A percentile compares a stretch with the other conserved stretches of the same genome.
These are phyloP conservation scores for Cheilosia grossa DNA, from an alignment of 2,888 invertebrate genomes.

Conservation along the genomic window DNA sequence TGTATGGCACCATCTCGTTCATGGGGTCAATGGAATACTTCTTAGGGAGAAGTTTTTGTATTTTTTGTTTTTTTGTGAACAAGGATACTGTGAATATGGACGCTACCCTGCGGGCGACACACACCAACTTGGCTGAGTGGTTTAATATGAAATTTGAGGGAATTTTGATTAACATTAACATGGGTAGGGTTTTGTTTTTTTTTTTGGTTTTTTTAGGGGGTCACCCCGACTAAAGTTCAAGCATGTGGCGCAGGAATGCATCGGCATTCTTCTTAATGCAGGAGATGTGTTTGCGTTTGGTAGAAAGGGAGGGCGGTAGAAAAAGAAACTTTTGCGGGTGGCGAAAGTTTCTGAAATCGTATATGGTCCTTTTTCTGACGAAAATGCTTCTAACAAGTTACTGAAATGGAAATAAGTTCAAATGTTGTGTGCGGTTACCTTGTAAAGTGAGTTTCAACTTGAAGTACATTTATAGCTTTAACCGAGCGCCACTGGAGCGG, in stretches of 20 bases:
- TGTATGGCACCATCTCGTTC: conserved; percentile 28
- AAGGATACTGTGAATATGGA: conserved; percentile 2
- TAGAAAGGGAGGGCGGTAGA: background rate
- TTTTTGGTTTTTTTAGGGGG: background rate
- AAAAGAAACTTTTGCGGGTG: conserved; percentile 6
- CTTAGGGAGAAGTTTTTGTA: conserved; percentile 27
- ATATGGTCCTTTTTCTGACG: background rate
- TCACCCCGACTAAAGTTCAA: background rate
- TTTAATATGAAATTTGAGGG: conserved; percentile 44
- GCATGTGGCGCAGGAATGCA: conserved; percentile 42
- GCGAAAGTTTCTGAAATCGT: background rate
- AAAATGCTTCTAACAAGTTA: conserved; percentile 20
- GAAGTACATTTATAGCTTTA: background rate
- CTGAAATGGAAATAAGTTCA: conserved; percentile 8
- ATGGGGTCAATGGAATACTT: conserved; percentile 61
- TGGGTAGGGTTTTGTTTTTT: background rate
- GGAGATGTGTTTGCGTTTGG: conserved; percentile 9
- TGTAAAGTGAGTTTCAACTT: conserved; percentile 24
- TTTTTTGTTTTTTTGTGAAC: conserved; percentile 1
- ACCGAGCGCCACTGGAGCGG: background rate
- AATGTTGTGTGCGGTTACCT: conserved; percentile 28
- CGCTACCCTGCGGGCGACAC: conserved; percentile 29
- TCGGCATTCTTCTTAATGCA: conserved; percentile 33
- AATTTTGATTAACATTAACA: conserved; percentile 53
- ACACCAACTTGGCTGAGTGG: background rate